These are phyloP conservation scores for Acrobasis suavella DNA, from an alignment of 2,888 invertebrate genomes.

Conservation along the genomic window DNA sequence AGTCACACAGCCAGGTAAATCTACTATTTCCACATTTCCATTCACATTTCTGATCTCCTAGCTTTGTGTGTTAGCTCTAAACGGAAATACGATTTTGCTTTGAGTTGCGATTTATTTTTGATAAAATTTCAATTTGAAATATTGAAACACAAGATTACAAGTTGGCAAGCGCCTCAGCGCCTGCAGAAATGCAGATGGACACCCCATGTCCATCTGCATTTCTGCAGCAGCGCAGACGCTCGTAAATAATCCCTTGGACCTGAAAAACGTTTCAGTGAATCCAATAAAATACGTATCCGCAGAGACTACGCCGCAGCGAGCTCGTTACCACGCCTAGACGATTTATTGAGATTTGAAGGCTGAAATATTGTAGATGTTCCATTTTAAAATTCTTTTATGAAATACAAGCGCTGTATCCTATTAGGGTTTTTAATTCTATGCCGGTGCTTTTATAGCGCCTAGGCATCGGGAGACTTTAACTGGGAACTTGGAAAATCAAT, in stretches of 20 bases:
- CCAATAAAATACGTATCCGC: slow-evolving; percentile 83
- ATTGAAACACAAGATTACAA: slow-evolving; percentile 27
- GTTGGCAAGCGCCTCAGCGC: slow-evolving; percentile 19
- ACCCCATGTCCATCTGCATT: slow-evolving; percentile 73
- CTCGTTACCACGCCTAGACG: slow-evolving; percentile 81
- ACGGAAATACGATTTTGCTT: neutral
- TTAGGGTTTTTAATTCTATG: slow-evolving; percentile 30
- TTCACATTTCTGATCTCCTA: slow-evolving; percentile 29
- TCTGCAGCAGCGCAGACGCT: slow-evolving; percentile 77
- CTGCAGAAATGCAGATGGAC: too few species aligned
- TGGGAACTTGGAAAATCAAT: slow-evolving; percentile 18
- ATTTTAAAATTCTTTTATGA: slow-evolving; percentile 76
- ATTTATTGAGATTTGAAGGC: slow-evolving; percentile 82
- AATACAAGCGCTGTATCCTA: slow-evolving; percentile 45
- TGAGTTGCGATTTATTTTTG: slow-evolving; percentile 2
- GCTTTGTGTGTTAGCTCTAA: slow-evolving; percentile 5
- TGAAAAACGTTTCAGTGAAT: slow-evolving; percentile 82
- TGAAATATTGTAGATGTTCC: slow-evolving; percentile 80
- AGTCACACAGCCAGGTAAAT: slow-evolving; percentile 14
- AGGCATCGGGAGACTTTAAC: slow-evolving; percentile 16
- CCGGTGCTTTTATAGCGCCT: slow-evolving; percentile 23
- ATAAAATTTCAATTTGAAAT: slow-evolving; percentile 7
- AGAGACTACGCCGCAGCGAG: slow-evolving; percentile 80
- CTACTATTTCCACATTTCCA: slow-evolving; percentile 20
- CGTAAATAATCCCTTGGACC: slow-evolving; percentile 81